These are phyloP conservation scores for Asbolus verrucosus DNA, from an alignment of 1,140 invertebrate species.

Conservation along the genomic window DNA sequence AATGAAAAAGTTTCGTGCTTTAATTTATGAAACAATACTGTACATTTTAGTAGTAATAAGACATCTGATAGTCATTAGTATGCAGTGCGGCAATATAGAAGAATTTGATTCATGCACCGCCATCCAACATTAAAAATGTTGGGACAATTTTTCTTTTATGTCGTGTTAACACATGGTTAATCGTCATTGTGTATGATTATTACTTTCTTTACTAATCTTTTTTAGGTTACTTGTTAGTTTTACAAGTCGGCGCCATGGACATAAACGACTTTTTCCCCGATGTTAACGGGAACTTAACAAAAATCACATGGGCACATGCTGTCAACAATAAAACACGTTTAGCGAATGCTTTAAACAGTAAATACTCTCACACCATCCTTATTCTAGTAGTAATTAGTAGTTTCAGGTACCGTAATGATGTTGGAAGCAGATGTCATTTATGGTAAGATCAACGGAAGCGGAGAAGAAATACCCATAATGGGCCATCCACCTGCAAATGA, in stretches of 20 bases:
- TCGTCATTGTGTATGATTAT: no score
- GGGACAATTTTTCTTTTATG: no score
- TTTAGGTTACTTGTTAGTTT: slow-evolving; percentile 11
- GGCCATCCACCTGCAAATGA: slow-evolving; percentile 80
- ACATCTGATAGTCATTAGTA: no score
- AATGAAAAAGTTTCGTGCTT: no score
- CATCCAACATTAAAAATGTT: no score
- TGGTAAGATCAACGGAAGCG: slow-evolving; percentile 69
- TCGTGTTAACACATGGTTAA: no score
- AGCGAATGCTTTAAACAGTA: slow-evolving; percentile 71
- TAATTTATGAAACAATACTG: no score
- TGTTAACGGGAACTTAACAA: slow-evolving; percentile 73
- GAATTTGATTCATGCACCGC: no score
- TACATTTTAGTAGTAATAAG: no score
- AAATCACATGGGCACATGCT: slow-evolving; percentile 85
- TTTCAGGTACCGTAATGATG: slow-evolving; percentile 78
- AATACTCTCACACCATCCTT: slow-evolving; percentile 44
- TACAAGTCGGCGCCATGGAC: slow-evolving; percentile 28
- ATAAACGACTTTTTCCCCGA: slow-evolving; percentile 64
- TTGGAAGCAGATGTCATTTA: slow-evolving; percentile 89
- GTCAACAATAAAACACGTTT: slow-evolving; percentile 79
- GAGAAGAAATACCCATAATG: slow-evolving; percentile 80
- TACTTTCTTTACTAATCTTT: no score
- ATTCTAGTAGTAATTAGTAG: not conserved
- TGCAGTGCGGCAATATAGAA: no score